Evolutionary conservation across 2,888 invertebrate species (phyloP).

Genomic region (Andricus quercusramuli): DNA sequence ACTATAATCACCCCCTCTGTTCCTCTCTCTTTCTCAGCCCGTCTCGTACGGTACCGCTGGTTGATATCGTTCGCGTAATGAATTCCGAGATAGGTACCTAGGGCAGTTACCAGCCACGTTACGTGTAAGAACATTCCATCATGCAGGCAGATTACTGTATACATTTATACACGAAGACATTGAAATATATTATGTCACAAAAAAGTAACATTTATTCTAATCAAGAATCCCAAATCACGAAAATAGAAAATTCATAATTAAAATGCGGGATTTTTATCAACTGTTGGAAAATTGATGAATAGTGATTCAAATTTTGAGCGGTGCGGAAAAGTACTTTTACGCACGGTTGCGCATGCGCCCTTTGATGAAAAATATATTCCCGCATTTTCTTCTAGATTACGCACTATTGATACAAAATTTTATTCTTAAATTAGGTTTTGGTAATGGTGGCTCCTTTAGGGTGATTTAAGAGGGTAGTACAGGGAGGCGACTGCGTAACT

Average conservation of each 20-base stretch:
- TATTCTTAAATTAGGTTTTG: too few relatives aligned
- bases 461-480: too few relatives aligned
- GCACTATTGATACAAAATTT: too few relatives aligned
- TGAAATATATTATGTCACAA: constrained; percentile 34
- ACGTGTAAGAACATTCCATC: constrained; percentile 43
- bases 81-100: constrained; percentile 51
- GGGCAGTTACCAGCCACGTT: constrained; percentile 51
- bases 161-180: constrained; percentile 14
- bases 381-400: too few relatives aligned
- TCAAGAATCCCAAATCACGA: constrained; percentile 27
- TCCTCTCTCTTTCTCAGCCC: not conserved
- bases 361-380: too few relatives aligned
- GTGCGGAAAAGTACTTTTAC: too few relatives aligned
- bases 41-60: not conserved
- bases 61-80: constrained; percentile 46
- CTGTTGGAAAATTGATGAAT: too few relatives aligned
- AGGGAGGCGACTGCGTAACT: too few relatives aligned
- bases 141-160: constrained; percentile 26
- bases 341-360: too few relatives aligned
- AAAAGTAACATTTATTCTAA: constrained; percentile 22
- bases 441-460: too few relatives aligned
- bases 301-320: too few relatives aligned
- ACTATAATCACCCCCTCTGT: constrained; percentile 50
- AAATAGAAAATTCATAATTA: constrained; percentile 1
- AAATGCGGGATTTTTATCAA: not conserved